phyloP scores from a whole-genome alignment of 2,888 invertebrate genomes.

The Harpagoxenus sublaevis region DNA sequence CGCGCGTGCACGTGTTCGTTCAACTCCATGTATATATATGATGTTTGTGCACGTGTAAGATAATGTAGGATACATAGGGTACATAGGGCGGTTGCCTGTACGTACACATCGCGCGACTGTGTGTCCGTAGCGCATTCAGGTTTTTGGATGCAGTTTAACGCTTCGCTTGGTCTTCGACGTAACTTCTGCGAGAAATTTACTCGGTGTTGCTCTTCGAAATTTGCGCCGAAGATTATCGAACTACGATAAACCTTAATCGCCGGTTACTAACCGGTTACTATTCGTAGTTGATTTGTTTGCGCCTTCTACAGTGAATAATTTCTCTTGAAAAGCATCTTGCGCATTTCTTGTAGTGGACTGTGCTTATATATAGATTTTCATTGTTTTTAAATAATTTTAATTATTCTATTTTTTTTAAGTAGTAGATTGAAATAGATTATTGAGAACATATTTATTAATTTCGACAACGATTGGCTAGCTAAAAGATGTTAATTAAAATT shows the following conservation, averaged over 20 bases:
- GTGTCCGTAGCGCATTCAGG: background rate
- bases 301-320: background rate
- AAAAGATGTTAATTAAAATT: no score
- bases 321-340: background rate
- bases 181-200: slow-evolving; percentile 55
- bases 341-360: background rate
- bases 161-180: slow-evolving; percentile 28
- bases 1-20: background rate
- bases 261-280: background rate
- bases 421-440: background rate
- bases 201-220: slow-evolving; percentile 52
- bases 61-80: background rate
- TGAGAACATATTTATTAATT: no score
- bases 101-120: background rate
- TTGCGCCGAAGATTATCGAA: slow-evolving; percentile 61
- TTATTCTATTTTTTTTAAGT: background rate
- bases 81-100: background rate
- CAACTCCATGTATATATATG: background rate
- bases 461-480: no score
- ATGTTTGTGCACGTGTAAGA: background rate
- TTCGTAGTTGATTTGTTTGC: background rate
- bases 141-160: slow-evolving; percentile 43
- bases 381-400: background rate
- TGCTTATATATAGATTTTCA: background rate
- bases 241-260: slow-evolving; percentile 50